These are phyloP conservation scores for Exocentrus adspersus DNA, from an alignment of 2,888 invertebrate species.

Conservation along the genomic window DNA sequence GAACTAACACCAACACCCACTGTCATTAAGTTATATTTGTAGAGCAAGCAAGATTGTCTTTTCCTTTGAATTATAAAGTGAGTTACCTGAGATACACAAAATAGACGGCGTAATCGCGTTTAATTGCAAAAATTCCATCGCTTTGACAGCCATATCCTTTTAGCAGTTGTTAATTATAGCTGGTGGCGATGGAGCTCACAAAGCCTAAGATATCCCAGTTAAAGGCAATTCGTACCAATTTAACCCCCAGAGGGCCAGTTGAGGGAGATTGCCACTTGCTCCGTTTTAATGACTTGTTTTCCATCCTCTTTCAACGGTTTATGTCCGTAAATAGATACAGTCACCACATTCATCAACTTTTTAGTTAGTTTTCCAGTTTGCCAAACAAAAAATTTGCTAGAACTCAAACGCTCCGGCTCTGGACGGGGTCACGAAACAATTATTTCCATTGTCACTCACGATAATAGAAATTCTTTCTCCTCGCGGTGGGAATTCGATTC, in stretches of 20 bases:
- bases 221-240: conserved; percentile 51
- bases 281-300: conserved; percentile 54
- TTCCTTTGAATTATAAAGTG: too few relatives aligned
- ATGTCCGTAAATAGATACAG: conserved; percentile 43
- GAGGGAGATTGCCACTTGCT: conserved; percentile 53
- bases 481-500: conserved; percentile 23
- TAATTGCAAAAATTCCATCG: conserved; percentile 25
- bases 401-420: conserved; percentile 28
- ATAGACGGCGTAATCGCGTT: background rate
- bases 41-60: too few relatives aligned
- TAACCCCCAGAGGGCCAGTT: conserved; percentile 47
- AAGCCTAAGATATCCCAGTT: conserved; percentile 50
- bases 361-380: conserved; percentile 32
- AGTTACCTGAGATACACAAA: background rate
- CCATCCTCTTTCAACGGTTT: conserved; percentile 47
- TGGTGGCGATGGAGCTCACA: conserved; percentile 37
- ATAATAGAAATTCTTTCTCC: conserved; percentile 30
- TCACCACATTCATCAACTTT: conserved; percentile 38
- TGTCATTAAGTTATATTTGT: too few relatives aligned
- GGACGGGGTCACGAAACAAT: conserved; percentile 31
- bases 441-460: conserved; percentile 37
- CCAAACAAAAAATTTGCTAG: conserved; percentile 27
- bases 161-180: conserved; percentile 47
- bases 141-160: conserved; percentile 44
- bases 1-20: too few relatives aligned